Evolutionary conservation across 2,797 vertebrate species (phyloP), one percentile per base, ranked within the genome.

Genomic region (Phaenicophaeus curvirostris): DNA sequence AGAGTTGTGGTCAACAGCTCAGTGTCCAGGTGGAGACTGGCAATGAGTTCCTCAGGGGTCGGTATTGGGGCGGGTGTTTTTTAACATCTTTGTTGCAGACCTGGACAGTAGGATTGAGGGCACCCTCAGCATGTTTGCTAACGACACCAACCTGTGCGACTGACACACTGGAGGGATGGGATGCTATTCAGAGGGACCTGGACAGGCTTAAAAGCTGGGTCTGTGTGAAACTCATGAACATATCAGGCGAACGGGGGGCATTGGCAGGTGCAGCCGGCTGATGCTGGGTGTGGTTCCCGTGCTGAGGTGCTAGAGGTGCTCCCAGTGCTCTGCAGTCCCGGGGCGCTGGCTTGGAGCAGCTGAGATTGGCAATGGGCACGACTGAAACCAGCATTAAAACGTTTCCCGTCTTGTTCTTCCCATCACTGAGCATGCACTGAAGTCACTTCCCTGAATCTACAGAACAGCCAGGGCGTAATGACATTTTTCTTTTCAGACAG

Each of bases 381-480:
- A 27, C 42, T 46, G 57, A 65, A 76, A 71, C 2, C 2, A 0
- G 5, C 50, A 46, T 6, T 15, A 35, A 74, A 80, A 63, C 31
- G 25, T 21, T 51, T 68, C 41, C 62, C 15, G 1, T 66, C 71
- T n/a, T 21, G 8, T 23, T 65, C 55, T 19, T 50, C 46, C 81
- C 59, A 19, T 27, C 46, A 27, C 37, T 4, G 5, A 35, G 65
- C 28, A n/a, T 18, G 24, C 15, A 25, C 80, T 11, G 65, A 10
- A 69, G 30, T n/a, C 27, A 27, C 16, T 30, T 41, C 15, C 9
- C 17, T 0, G 1, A 5, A 4, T 2, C 1, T 17, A 58, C 11
- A 37, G 20, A 90, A 42, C 33, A 69, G 13, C 8, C 35, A 19
- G 66, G 55, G 19, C 51, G 61, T 42, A 53, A 51, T 20, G 39